Base-by-base conservation (phyloP, 2,113 vertebrate genomes). In the Nipponia nippon region DNA sequence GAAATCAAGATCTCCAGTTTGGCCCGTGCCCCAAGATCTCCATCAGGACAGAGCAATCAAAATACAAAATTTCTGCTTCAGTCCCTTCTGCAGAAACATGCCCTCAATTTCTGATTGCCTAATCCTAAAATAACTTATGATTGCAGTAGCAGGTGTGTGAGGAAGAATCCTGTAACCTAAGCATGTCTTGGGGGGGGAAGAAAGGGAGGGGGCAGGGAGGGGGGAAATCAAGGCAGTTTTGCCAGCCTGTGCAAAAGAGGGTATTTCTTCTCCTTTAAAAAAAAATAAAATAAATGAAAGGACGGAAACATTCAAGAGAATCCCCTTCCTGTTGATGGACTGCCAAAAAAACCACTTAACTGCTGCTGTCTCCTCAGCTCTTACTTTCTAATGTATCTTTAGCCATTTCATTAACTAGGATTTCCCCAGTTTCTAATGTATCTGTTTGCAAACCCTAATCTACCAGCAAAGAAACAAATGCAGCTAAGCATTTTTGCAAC, bases 371-470 rank as follows among this genome's bases (percentile, higher is more conserved):
- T 78, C 6, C 2, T 78, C 83, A 82, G 61, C 36, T 92, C 30
- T 71, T 89, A 81, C 67, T 90, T 94, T 94, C 71, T 59, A 93
- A 90, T 55, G 46, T 66, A 40, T 50, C 76, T 90, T 95, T 42
- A 88, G 53, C 69, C 59, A 13, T 63, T 86, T n/a, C 56, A 65
- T 56, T 85, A 87, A 82, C 32, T 42, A 25, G 36, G 49, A 73
- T 95, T 86, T 90, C 63, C 61, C 71, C 38, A 46, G 53, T 78
- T 89, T 89, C 67, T 52, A 32, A 85, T 19, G 10, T 8, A 89
- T 30, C 44, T 76, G 40, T 19, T 85, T 76, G 55, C 81, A 90
- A 86, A 76, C 21, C 14, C 44, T 49, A 76, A 71, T 47, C 34
- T 65, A 71, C 46, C 56, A 91, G 66, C 26, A 44, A 63, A 42